Evolutionary conservation across 2,797 vertebrate species (phyloP).

Genomic region (Pseudochromis fuscus): DNA sequence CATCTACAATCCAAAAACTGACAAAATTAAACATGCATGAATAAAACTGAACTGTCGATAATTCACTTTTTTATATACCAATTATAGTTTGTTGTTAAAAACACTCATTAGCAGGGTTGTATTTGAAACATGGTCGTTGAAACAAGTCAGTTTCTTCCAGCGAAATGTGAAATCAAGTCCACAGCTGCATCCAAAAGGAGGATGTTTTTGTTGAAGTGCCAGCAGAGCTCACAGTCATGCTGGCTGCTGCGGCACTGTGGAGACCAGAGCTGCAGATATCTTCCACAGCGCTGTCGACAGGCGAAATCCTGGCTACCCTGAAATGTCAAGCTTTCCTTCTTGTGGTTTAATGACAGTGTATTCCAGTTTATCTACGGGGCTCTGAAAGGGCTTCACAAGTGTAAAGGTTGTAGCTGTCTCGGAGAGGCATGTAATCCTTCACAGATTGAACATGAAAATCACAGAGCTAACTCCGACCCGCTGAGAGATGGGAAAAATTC

Average conservation of each 20-base stretch:
- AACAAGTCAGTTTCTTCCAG: constrained; percentile 17
- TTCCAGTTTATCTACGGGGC: background rate
- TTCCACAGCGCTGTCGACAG: background rate
- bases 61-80: too few species aligned
- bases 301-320: background rate
- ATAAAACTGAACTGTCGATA: too few species aligned
- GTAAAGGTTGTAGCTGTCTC: background rate
- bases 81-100: too few species aligned
- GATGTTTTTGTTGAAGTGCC: background rate
- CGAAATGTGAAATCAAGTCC: constrained; percentile 5
- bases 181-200: background rate
- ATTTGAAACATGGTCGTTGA: constrained; percentile 22
- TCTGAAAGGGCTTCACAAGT: background rate
- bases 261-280: background rate
- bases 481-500: background rate
- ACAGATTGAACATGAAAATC: background rate
- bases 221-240: background rate
- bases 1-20: too few species aligned
- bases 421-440: background rate
- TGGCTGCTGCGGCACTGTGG: too few species aligned
- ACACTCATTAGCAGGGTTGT: too few species aligned
- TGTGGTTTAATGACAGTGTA: background rate
- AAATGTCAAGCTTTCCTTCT: background rate
- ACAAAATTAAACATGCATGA: too few species aligned
- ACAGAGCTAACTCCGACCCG: background rate